Base-by-base conservation (phyloP, 2,888 invertebrate species). In the Trissoscelio sp. region DNA sequence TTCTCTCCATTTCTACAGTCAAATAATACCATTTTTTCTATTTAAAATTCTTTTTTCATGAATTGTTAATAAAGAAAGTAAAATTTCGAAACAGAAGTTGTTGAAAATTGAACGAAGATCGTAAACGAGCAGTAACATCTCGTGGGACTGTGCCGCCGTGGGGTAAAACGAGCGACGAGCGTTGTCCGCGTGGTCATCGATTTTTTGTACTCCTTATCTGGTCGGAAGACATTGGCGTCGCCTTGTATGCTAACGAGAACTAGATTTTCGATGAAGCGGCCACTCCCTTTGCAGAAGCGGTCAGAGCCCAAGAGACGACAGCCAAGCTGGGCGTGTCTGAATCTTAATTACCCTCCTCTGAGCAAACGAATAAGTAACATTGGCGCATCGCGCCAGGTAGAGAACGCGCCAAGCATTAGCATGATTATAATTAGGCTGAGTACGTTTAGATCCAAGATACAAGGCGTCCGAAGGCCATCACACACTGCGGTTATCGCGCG, bases 381-480 rank as follows among this genome's bases (percentile, higher is more conserved):
- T 66, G 72, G 60, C 73, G 79, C 80, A 62, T 67, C 81, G 83
- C 77, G 81, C 66, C 83, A 83, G 84, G 80, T 84, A 82, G 82
- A 78, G 57, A 58, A 48, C 75, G 73, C 37, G 84, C 75, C 85
- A 86, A 88, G 88, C 91, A 91, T 91, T 91, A 91, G 91, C 86
- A 88, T 91, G 91, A 91, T 91, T 91, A 91, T 90, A 91, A 91
- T 91, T 91, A 91, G 90, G 85, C 90, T 91, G 89, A 91, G 91
- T 91, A 90, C 87, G 85, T 86, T 86, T 87, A 90, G 91, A 91
- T 91, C 87, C 87, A 79, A 90, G 90, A 91, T 91, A 91, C 85
- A 90, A 88, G 89, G 87, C 83, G 82, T 82, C 81, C 84, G 79
- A 84, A 86, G 85, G 85, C 83, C 83, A 55, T 75, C 60, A 31